Conservation (phyloP, 2,797 vertebrate genomes). For the Eulemur albifrons region DNA sequence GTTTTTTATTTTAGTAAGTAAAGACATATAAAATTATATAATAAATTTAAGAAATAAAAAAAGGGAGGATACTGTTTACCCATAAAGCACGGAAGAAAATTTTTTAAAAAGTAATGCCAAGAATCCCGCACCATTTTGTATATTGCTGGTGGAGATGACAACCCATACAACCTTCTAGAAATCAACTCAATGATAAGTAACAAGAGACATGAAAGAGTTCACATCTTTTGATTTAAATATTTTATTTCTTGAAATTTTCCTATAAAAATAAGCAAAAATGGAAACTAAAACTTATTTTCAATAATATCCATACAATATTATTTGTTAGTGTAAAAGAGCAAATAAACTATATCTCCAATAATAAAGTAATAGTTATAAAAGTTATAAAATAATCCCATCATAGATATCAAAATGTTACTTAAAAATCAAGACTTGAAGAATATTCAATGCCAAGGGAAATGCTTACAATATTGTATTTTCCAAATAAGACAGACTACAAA, state of each 20-base stretch:
- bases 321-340: neutral
- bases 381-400: neutral
- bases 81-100: neutral
- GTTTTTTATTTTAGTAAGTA: neutral
- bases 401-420: neutral
- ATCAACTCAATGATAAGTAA: neutral
- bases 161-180: neutral
- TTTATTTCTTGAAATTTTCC: neutral
- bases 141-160: accelerated
- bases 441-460: neutral
- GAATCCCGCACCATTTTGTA: neutral
- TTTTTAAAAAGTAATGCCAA: neutral
- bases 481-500: neutral
- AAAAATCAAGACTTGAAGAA: neutral
- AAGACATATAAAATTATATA: neutral
- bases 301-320: neutral
- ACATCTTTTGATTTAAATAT: neutral
- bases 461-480: neutral
- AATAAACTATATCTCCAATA: neutral
- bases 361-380: neutral
- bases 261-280: neutral
- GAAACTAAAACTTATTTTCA: neutral
- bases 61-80: neutral
- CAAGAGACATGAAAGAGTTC: neutral
- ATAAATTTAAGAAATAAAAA: conserved; percentile 3